Conservation (phyloP, 2,113 vertebrate species). For the Epinephelus fuscoguttatus region DNA sequence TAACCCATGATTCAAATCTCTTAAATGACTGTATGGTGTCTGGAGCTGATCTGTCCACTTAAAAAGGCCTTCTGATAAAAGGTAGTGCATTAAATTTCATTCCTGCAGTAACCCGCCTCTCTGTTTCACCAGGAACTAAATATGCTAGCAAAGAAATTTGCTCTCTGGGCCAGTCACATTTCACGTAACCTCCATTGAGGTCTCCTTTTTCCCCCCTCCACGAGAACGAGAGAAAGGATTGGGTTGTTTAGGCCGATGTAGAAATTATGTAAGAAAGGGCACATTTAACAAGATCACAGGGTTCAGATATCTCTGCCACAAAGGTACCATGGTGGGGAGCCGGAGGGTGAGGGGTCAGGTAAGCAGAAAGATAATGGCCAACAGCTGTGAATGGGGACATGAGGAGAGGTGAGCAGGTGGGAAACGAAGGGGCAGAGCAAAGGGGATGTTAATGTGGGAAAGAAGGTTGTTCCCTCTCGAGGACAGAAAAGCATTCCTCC, state of each 20-base stretch:
- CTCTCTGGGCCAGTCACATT: conserved; percentile 45
- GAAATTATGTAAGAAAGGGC: conserved; percentile 77
- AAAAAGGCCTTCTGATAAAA: conserved; percentile 25
- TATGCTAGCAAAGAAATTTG: conserved; percentile 69
- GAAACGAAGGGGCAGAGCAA: conserved; percentile 56
- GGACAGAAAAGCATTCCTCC: conserved; percentile 80
- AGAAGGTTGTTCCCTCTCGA: conserved; percentile 57
- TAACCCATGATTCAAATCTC: background rate
- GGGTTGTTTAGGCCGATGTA: conserved; percentile 53
- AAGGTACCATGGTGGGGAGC: conserved; percentile 59
- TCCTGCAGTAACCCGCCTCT: conserved; percentile 4
- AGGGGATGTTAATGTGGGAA: conserved; percentile 69
- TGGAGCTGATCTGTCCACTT: background rate
- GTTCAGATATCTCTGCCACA: conserved; percentile 83
- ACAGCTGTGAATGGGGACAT: conserved; percentile 74
- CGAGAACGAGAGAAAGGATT: conserved; percentile 46
- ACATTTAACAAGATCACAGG: conserved; percentile 69
- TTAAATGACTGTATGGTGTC: conserved; percentile 28
- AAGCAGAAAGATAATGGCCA: conserved; percentile 64
- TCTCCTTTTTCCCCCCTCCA: conserved; percentile 43
- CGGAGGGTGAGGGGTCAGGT: conserved; percentile 74
- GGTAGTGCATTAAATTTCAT: conserved; percentile 1
- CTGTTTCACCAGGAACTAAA: conserved; percentile 42
- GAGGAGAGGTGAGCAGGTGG: conserved; percentile 77
- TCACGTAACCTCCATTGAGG: conserved; percentile 25